Conservation (phyloP, 1,140 invertebrate species). For the Archegozetes longisetosus region DNA sequence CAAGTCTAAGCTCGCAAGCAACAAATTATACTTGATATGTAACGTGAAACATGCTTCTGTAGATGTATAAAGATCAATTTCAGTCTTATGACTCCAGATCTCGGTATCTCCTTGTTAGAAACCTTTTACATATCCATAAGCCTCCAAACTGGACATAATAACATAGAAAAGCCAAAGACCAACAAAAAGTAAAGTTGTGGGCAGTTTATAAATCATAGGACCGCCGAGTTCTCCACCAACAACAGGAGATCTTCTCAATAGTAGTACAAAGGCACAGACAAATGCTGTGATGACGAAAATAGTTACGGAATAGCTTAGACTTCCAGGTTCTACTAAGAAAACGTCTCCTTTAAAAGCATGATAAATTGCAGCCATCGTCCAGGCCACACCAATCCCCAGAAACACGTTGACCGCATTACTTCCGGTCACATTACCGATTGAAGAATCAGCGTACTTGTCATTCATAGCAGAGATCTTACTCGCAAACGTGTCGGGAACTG, state of each 20-base stretch:
- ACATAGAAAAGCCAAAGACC: constrained; percentile 82
- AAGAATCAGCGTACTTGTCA: constrained; percentile 93
- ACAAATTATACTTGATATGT: too few relatives aligned
- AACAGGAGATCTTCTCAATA: constrained; percentile 44
- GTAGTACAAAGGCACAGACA: constrained; percentile 42
- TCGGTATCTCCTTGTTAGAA: too few relatives aligned
- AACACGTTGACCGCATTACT: constrained; percentile 96
- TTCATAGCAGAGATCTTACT: constrained; percentile 94
- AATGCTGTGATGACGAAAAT: constrained; percentile 38
- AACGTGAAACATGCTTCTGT: too few relatives aligned
- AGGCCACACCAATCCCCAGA: constrained; percentile 39
- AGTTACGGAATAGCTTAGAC: constrained; percentile 39
- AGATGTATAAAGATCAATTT: too few relatives aligned
- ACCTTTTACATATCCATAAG: constrained; percentile 44
- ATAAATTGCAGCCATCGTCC: constrained; percentile 33
- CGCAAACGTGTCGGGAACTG: constrained; percentile 96
- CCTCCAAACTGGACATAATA: constrained; percentile 75
- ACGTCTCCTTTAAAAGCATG: constrained; percentile 16
- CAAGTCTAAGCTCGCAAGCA: too few relatives aligned
- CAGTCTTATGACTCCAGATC: too few relatives aligned
- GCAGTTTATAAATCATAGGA: constrained; percentile 48
- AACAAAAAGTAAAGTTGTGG: constrained; percentile 65
- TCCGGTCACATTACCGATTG: constrained; percentile 94
- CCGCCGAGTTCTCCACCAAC: constrained; percentile 87
- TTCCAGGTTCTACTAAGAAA: constrained; percentile 37